These are phyloP conservation scores for Pachycephus smyrnensis DNA, from an alignment of 2,888 invertebrate genomes.

Conservation along the genomic window DNA sequence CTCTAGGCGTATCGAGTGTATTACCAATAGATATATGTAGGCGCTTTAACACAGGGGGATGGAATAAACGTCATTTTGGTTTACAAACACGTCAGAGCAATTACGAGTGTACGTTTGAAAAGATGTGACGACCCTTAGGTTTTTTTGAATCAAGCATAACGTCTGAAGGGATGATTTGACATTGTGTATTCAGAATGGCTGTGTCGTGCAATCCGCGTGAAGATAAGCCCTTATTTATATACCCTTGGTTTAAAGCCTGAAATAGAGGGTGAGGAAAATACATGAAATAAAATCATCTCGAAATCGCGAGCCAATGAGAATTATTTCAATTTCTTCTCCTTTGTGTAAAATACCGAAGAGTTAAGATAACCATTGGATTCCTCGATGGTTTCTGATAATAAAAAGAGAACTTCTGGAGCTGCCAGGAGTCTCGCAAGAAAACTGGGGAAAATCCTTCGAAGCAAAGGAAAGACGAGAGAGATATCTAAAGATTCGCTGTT, in stretches of 20 bases:
- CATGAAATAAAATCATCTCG: slow-evolving; percentile 46
- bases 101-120: slow-evolving; percentile 61
- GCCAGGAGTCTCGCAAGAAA: no score
- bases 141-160: slow-evolving; percentile 19
- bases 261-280: slow-evolving; percentile 29
- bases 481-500: slow-evolving; percentile 46
- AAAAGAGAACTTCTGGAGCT: no score
- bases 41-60: no score
- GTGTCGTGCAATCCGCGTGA: slow-evolving; percentile 59
- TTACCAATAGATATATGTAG: no score
- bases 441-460: slow-evolving; percentile 13
- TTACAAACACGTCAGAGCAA: slow-evolving; percentile 59
- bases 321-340: no score
- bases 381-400: no score
- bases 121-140: slow-evolving; percentile 40
- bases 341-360: no score
- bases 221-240: slow-evolving; percentile 65
- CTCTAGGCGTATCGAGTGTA: no score
- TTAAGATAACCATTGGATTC: no score
- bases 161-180: slow-evolving; percentile 36
- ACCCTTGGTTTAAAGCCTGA: slow-evolving; percentile 52
- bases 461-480: slow-evolving; percentile 25
- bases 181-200: slow-evolving; percentile 39
- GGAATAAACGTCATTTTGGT: slow-evolving; percentile 40
- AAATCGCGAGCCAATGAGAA: neutral